Percentiles rank a stretch among this genome's conserved stretches.
Conservation (phyloP, 1,140 invertebrate species). For the Pseudomyrmex pallidus region DNA sequence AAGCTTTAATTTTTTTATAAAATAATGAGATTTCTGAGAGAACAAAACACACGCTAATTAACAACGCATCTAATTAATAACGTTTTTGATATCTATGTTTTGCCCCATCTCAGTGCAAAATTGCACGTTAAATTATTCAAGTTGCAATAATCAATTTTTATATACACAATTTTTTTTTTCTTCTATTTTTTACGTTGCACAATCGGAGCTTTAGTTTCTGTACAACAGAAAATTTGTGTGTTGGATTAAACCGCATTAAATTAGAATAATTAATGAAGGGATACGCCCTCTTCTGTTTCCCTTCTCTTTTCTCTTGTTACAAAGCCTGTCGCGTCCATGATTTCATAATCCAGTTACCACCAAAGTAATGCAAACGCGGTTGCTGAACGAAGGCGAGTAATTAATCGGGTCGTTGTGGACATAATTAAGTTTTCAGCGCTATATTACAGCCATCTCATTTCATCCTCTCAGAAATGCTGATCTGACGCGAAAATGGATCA, state of each 20-base stretch:
- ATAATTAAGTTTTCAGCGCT: constrained; percentile 45
- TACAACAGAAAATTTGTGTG: background rate
- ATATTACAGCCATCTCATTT: constrained; percentile 24
- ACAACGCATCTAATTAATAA: background rate
- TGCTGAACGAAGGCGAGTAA: constrained; percentile 36
- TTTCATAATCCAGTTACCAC: constrained; percentile 45
- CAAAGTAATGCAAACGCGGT: constrained; percentile 45
- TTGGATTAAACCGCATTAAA: constrained; percentile 8
- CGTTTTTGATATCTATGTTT: too few relatives aligned
- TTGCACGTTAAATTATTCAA: background rate
- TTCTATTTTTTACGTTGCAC: constrained; percentile 6
- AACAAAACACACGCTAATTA: background rate
- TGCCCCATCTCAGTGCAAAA: background rate
- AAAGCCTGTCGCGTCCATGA: background rate
- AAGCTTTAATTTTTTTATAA: too few relatives aligned
- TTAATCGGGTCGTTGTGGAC: constrained; percentile 43
- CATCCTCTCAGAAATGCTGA: background rate
- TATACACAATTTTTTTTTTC: background rate
- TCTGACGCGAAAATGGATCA: background rate
- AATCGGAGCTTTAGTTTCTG: background rate
- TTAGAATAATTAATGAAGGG: constrained; percentile 27
- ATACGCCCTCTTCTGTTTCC: background rate
- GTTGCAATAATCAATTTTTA: background rate
- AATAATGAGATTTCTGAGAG: too few relatives aligned
- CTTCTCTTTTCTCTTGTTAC: constrained; percentile 11